A percentile compares a stretch with the other conserved stretches of the same genome.
Evolutionary conservation across 2,888 invertebrate genomes (phyloP).

Genomic region (Idaea straminata): DNA sequence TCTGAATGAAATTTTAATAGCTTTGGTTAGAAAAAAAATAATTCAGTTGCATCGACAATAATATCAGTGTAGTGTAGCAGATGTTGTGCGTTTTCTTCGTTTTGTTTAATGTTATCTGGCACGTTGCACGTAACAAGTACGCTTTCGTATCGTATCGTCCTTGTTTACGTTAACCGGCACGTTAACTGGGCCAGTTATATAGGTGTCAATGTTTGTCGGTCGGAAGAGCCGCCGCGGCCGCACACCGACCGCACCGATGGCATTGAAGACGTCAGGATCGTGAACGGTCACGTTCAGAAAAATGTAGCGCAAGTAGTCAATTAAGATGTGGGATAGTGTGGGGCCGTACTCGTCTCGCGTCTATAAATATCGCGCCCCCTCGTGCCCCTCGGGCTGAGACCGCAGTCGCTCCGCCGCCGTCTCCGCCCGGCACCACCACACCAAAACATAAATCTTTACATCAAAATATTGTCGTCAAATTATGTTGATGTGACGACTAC

Average conservation of each 20-base stretch:
- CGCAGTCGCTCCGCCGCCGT: constrained; percentile 50
- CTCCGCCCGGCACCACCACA: constrained; percentile 51
- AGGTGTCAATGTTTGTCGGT: constrained; percentile 76
- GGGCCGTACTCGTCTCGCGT: constrained; percentile 72
- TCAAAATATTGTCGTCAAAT: constrained; percentile 49
- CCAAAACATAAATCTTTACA: constrained; percentile 50
- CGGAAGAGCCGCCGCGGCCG: constrained; percentile 53
- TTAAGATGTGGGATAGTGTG: constrained; percentile 71
- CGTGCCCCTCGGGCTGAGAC: constrained; percentile 40
- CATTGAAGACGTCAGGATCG: constrained; percentile 59
- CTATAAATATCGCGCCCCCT: constrained; percentile 66
- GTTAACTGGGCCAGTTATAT: constrained; percentile 64
- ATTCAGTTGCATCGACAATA: background rate
- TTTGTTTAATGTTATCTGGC: background rate
- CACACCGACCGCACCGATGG: constrained; percentile 53
- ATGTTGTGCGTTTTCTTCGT: constrained; percentile 35
- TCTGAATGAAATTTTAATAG: background rate
- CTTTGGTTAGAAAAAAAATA: constrained; percentile 17
- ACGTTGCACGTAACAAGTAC: constrained; percentile 23
- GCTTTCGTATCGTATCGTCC: constrained; percentile 36
- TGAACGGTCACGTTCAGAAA: constrained; percentile 69
- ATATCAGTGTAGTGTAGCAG: background rate
- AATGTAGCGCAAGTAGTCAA: constrained; percentile 74
- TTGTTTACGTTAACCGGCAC: constrained; percentile 51
- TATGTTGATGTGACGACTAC: constrained; percentile 38